Base-by-base conservation (phyloP, 1,140 invertebrate species). In the Eumeta japonica region DNA sequence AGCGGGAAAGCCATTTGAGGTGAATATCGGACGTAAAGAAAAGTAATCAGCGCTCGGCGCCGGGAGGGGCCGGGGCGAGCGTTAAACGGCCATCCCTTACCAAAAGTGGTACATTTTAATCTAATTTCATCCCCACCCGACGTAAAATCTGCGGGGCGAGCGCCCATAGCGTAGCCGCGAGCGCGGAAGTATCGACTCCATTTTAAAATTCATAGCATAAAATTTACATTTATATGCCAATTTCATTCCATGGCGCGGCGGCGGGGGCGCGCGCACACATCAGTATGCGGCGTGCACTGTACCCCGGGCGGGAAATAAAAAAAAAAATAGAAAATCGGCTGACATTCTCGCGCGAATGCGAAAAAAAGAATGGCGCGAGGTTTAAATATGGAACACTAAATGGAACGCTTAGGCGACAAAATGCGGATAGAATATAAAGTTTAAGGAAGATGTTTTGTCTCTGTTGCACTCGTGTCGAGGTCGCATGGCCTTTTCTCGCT, bases 141-240 rank as follows among this genome's bases (percentile, higher is more conserved):
- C 55, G 50, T 57, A 55, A 58, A 66, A 66, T 57, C 65, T 58
- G 52, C 52, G 45, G 64, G 60, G 62, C 57, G 48, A 51, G 53
- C 52, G 53, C 60, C 49, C 43, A 41, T 47, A 5, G 37, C 42
- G 41, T 42, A 50, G 45, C 55, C 53, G 54, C 52, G 52, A 62
- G 57, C 58, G 58, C 46, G 61, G 61, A 68, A 65, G 58, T 71
- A 73, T 74, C 65, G 66, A 63, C 66, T 74, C 56, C 58, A 71
- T 71, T 74, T 71, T 74, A 74, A 74, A 74, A 74, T 74, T 74
- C 70, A 74, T 74, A 63, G 70, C 70, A 70, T 74, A 71, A 74
- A 71, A 74, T 74, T 71, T 74, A 71, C 70, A 74, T 74, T 74
- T 74, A 74, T 74, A 71, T 71, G 70, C 70, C 70, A 71, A 74